These are phyloP conservation scores for Valencia hispanica DNA, from an alignment of 2,797 vertebrate genomes.

Conservation along the genomic window DNA sequence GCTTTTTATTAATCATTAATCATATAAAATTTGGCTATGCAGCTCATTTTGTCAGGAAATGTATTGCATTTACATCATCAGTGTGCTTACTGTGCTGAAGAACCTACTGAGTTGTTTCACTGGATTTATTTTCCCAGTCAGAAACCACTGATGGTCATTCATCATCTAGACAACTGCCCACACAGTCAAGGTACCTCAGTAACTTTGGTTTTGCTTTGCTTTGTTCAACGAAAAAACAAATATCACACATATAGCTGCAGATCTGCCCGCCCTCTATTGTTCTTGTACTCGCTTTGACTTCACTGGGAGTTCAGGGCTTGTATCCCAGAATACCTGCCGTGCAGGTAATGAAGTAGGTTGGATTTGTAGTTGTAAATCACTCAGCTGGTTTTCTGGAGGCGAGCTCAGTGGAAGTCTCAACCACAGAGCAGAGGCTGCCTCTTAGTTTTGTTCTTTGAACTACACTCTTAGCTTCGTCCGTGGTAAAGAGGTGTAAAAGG, in stretches of 20 bases:
- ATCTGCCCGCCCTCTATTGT: not conserved
- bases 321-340: conserved; percentile 39
- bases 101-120: conserved; percentile 46
- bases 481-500: not conserved
- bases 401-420: conserved; percentile 9
- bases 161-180: conserved; percentile 71
- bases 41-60: not conserved
- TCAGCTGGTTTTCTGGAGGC: conserved; percentile 28
- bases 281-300: conserved; percentile 23
- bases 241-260: conserved; percentile 8
- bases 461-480: not conserved
- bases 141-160: conserved; percentile 83
- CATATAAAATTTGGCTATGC: not conserved
- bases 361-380: conserved; percentile 40
- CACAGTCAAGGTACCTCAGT: conserved; percentile 73
- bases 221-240: not conserved
- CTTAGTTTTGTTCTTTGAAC: not conserved
- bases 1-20: not conserved
- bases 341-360: conserved; percentile 13
- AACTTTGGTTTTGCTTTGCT: conserved; percentile 4
- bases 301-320: conserved; percentile 10
- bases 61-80: conserved; percentile 32
- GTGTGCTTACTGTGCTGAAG: conserved; percentile 40
- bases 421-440: conserved; percentile 12
- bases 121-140: conserved; percentile 64